Conservation (phyloP, 1,140 invertebrate genomes). For the Microvelia longipes region DNA sequence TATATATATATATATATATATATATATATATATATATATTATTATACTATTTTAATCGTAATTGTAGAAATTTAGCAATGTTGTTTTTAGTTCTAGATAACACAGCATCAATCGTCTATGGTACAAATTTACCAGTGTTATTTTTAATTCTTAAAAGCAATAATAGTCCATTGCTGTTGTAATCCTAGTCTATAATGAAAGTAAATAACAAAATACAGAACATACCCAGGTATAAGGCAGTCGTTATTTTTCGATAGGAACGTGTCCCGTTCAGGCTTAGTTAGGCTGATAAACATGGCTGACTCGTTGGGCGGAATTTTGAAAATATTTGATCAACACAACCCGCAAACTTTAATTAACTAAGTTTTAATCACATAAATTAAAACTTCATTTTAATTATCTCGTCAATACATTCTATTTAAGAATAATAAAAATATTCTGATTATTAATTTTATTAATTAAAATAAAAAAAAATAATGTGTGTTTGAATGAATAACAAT, state of each 20-base stretch:
- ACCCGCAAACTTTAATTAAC: background rate
- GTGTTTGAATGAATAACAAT: background rate
- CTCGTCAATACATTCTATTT: background rate
- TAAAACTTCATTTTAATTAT: no score
- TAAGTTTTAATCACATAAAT: no score
- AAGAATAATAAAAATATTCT: background rate
- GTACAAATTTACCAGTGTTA: no score
- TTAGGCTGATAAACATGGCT: slow-evolving; percentile 31
- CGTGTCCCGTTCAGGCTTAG: slow-evolving; percentile 30
- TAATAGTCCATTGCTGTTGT: no score
- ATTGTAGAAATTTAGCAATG: no score
- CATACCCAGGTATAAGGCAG: slow-evolving; percentile 36
- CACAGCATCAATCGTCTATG: no score
- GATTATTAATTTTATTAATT: background rate
- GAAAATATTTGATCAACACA: background rate
- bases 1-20: no score
- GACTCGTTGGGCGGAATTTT: background rate
- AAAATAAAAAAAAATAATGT: background rate
- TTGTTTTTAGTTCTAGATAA: no score
- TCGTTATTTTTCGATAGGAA: slow-evolving; percentile 33
- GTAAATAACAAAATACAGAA: slow-evolving; percentile 5
- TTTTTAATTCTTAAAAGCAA: no score
- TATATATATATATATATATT: no score
- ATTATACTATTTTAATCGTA: no score
- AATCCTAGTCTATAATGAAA: no score